Percentiles rank a stretch among this genome's conserved stretches.
Conservation (phyloP, 2,797 vertebrate species). For the Trachurus trachurus region DNA sequence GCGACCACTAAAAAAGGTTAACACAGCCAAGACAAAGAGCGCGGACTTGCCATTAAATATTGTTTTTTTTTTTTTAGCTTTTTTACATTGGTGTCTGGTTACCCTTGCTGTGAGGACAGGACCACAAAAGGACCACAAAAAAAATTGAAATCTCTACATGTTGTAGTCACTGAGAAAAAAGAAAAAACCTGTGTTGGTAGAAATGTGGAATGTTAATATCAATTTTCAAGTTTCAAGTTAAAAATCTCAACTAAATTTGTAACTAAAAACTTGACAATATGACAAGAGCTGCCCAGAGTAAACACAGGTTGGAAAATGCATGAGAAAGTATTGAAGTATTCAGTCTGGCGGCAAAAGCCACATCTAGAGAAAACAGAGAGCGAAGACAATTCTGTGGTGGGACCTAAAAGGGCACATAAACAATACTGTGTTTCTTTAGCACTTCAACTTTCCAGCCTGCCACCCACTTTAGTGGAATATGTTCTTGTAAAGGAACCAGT, state of each 20-base stretch:
- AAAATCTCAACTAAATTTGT: neutral
- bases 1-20: constrained; percentile 66
- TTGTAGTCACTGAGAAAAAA: neutral
- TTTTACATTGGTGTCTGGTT: constrained; percentile 9
- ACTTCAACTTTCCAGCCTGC: constrained; percentile 20
- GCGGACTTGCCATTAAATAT: constrained; percentile 27
- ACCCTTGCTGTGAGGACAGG: neutral
- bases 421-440: constrained; percentile 23
- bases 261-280: neutral
- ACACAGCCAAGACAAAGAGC: constrained; percentile 62
- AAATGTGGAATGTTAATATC: too few relatives aligned
- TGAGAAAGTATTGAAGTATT: constrained; percentile 41
- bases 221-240: too few relatives aligned
- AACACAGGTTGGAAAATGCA: constrained; percentile 22
- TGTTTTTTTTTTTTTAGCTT: constrained; percentile 28
- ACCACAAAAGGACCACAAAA: too few relatives aligned
- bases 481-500: constrained; percentile 3
- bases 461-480: constrained; percentile 18
- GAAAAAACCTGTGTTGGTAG: too few relatives aligned
- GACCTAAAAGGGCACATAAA: constrained; percentile 28
- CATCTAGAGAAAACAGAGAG: constrained; percentile 38
- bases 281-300: too few relatives aligned
- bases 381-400: constrained; percentile 28
- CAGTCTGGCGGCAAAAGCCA: constrained; percentile 20
- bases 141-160: neutral